Evolutionary conservation across 2,797 vertebrate species (phyloP), one percentile per base, ranked within the genome.

Genomic region (Pelodytes ibericus): DNA sequence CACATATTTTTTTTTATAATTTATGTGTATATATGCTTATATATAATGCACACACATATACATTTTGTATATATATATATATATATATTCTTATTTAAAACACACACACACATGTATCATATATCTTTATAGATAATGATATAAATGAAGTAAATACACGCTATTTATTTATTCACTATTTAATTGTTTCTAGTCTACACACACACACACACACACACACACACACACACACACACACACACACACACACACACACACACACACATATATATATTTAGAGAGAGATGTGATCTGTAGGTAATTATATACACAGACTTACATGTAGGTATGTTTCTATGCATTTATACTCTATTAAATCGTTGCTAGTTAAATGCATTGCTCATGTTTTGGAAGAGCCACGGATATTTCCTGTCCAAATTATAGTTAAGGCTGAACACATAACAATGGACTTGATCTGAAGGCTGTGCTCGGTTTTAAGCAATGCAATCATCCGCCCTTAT

Each of bases 371-470:
- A n/a, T n/a, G n/a, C n/a, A 6, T 36, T 36, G 33, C 33, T 36
- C 5, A 6, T 6, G 6, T 8, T 22, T 22, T 7, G 22, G 22
- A 56, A 9, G 22, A 22, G 51, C 6, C 20, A 22, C 3, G 7
- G 25, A 9, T 1, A 13, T 27, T 10, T 15, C 25, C 7, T 30
- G 2, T 60, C 30, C 58, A n/a, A 31, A 33, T 6, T 26, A 47
- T 29, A 36, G 11, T 56, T 56, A 22, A 56, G 29, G 11, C 49
- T 1, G 61, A 83, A 85, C 85, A 81, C 86, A 74, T 87, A 89
- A 83, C 87, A 90, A 88, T 91, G 90, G 89, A 84, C 90, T 92
- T 91, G 90, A 88, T 90, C 88, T 81, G 84, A 60, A 53, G 71
- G 56, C 57, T 59, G 56, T 24, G 27, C 59, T 86, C 70, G 20